Conservation (phyloP, 2,113 vertebrate species). For the Gobius niger region DNA sequence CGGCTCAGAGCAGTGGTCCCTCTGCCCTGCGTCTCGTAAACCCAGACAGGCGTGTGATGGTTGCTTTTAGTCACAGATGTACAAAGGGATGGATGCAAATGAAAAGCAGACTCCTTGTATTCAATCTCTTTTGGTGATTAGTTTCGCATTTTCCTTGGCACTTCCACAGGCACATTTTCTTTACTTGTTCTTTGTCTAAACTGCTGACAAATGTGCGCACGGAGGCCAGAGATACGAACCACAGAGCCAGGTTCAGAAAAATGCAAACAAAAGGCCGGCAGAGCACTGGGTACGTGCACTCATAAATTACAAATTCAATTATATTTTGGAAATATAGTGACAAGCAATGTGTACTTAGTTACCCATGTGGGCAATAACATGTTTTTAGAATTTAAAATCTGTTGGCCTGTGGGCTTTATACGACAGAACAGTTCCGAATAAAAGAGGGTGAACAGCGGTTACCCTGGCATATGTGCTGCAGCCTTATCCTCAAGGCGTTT, state of each 20-base stretch:
- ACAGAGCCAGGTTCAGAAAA: slow-evolving; percentile 15
- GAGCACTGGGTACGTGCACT: neutral
- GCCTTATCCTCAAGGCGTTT: too few species aligned
- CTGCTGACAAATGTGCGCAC: slow-evolving; percentile 16
- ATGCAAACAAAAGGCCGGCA: slow-evolving; percentile 8
- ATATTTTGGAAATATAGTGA: too few species aligned
- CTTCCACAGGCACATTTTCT: slow-evolving; percentile 17
- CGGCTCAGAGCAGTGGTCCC: slow-evolving; percentile 17
- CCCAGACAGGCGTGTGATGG: slow-evolving; percentile 24
- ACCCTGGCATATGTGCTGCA: too few species aligned
- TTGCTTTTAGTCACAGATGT: slow-evolving; percentile 49
- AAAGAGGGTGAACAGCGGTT: too few species aligned
- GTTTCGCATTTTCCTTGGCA: slow-evolving; percentile 45
- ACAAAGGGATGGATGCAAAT: slow-evolving; percentile 34
- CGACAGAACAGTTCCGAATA: too few species aligned
- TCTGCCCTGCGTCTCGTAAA: slow-evolving; percentile 26
- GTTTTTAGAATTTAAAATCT: too few species aligned
- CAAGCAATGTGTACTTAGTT: neutral
- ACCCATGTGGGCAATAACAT: too few species aligned
- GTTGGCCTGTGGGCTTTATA: too few species aligned
- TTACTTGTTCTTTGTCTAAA: slow-evolving; percentile 16
- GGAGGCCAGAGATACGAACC: slow-evolving; percentile 15
- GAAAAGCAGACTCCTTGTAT: slow-evolving; percentile 18
- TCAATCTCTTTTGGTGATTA: slow-evolving; percentile 38
- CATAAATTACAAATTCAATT: neutral